Conservation (phyloP, 2,113 vertebrate genomes). For the Cololabis saira region DNA sequence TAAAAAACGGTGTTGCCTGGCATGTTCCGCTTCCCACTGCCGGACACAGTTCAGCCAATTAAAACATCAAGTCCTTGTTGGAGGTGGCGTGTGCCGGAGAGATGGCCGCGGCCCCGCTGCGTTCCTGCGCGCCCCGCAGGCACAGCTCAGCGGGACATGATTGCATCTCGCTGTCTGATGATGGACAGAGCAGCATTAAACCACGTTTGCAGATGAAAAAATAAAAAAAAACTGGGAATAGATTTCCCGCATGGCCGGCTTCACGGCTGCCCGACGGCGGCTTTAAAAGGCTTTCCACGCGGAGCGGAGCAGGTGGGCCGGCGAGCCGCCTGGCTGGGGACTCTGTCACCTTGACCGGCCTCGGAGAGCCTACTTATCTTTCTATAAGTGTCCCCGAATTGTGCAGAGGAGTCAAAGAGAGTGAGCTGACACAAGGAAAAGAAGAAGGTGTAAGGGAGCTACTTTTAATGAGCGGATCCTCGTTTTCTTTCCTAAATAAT, state of each 20-base stretch:
- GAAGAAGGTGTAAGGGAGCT: conserved; percentile 6
- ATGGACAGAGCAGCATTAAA: conserved; percentile 3
- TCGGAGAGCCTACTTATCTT: conserved; percentile 26
- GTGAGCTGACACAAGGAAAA: neutral
- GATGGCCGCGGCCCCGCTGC: conserved; percentile 6
- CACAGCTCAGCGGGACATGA: conserved; percentile 26
- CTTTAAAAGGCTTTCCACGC: conserved; percentile 28
- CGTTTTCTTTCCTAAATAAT: conserved; percentile 35
- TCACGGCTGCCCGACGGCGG: neutral
- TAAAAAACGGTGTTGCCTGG: too few relatives aligned
- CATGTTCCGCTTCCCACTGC: neutral
- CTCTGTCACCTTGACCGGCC: conserved; percentile 55
- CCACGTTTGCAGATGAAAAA: conserved; percentile 33
- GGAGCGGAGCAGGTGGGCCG: conserved; percentile 31
- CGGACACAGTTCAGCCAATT: conserved; percentile 5
- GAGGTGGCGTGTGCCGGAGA: conserved; percentile 4
- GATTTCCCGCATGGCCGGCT: conserved; percentile 33
- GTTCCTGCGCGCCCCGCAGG: conserved; percentile 32
- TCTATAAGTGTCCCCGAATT: conserved; percentile 10
- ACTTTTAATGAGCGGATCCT: conserved; percentile 33
- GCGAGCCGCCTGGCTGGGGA: conserved; percentile 38
- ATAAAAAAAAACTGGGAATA: neutral
- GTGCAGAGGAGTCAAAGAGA: conserved; percentile 3
- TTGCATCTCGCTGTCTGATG: conserved; percentile 24
- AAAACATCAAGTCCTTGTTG: neutral